These are phyloP conservation scores for Corythaeola cristata DNA, from an alignment of 2,113 vertebrate species.

Conservation along the genomic window DNA sequence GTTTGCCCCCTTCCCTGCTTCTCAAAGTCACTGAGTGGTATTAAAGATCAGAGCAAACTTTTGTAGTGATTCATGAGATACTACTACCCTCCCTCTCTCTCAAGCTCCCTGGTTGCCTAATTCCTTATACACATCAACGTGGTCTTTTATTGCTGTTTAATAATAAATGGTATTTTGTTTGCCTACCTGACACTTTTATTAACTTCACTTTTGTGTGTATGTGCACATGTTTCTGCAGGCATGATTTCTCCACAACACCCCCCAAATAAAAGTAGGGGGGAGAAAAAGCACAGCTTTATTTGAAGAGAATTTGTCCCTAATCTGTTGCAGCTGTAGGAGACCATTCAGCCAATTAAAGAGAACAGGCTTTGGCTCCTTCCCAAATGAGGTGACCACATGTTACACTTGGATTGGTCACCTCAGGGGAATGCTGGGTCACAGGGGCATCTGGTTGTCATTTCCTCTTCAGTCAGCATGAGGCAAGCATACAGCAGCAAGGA, in stretches of 20 bases:
- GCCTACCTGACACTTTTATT: constrained; percentile 69
- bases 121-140: constrained; percentile 17
- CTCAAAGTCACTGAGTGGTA: background rate
- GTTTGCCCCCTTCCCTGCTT: background rate
- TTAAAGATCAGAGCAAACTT: constrained; percentile 44
- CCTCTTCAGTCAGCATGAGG: constrained; percentile 74
- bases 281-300: constrained; percentile 63
- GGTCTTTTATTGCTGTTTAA: constrained; percentile 48
- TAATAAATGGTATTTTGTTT: constrained; percentile 65
- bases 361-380: constrained; percentile 77
- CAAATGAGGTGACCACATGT: constrained; percentile 87
- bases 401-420: constrained; percentile 75
- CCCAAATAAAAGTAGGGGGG: background rate
- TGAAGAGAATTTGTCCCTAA: constrained; percentile 83
- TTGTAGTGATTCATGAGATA: constrained; percentile 29
- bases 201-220: constrained; percentile 42
- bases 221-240: constrained; percentile 40
- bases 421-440: constrained; percentile 58
- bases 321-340: constrained; percentile 86
- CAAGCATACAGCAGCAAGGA: constrained; percentile 11
- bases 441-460: constrained; percentile 85
- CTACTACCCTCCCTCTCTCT: background rate
- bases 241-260: background rate
- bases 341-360: constrained; percentile 83
- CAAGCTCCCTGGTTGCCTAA: background rate